Conservation (phyloP, 2,888 invertebrate species). For the Hyposoter didymator region DNA sequence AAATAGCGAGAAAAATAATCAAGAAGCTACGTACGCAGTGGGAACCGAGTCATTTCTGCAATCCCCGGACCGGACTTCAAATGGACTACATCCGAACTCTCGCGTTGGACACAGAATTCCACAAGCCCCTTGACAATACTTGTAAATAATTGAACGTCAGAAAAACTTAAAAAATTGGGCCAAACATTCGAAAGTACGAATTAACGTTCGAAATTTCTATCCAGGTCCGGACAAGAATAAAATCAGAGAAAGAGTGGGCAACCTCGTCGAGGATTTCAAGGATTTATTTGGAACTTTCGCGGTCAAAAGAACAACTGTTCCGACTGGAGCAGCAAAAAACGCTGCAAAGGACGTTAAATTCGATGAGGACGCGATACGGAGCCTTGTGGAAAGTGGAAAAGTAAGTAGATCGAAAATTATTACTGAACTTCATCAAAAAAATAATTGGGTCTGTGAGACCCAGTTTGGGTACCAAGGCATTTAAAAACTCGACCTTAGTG, state of each 20-base stretch:
- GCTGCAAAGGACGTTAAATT: background rate
- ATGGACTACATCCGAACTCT: constrained; percentile 70
- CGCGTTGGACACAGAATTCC: constrained; percentile 69
- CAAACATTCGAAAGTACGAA: background rate
- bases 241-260: constrained; percentile 20
- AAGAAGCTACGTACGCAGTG: constrained; percentile 65
- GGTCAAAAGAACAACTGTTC: constrained; percentile 3
- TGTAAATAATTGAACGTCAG: constrained; percentile 53
- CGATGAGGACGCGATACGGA: constrained; percentile 24
- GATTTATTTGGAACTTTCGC: constrained; percentile 36
- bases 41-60: constrained; percentile 66
- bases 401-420: constrained; percentile 31
- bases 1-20: constrained; percentile 65
- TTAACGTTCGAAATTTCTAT: background rate
- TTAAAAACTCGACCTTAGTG: no score
- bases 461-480: no score
- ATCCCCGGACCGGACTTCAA: constrained; percentile 70
- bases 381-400: constrained; percentile 20
- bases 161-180: background rate
- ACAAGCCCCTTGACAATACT: constrained; percentile 64
- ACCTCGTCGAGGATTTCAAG: constrained; percentile 53
- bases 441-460: no score
- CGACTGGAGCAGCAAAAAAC: background rate
- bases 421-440: no score
- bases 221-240: constrained; percentile 51